Base-by-base conservation (phyloP, 1,140 invertebrate genomes). In the Brachionus rubens region DNA sequence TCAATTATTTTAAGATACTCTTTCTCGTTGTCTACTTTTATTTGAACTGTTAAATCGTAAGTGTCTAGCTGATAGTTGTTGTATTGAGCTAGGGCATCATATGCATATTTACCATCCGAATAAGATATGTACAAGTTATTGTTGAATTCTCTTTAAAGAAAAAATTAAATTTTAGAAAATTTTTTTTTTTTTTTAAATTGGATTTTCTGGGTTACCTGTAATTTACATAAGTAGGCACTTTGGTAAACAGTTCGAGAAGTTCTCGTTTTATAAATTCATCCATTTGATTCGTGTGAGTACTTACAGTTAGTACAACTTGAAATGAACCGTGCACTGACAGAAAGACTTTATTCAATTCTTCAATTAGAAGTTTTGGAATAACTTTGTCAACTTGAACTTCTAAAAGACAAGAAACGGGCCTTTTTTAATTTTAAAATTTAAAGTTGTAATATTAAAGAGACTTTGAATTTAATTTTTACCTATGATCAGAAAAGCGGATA, bases 401-500 rank as follows among this genome's bases (percentile, higher is more conserved):
- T 9, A 72, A 19, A 14, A 72, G 21, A n/a, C 30, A 48, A 12
- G 68, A 48, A 16, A 72, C 68, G 9, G 68, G 68, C 16, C 59
- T 65, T 4, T 65, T 40, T 43, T 16, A 59, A n/a, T 16, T 6
- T 16, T 10, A 36, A 16, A 30, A 19, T 33, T 33, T 59, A 6
- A 33, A 36, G n/a, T 19, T 1, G 19, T 12, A 12, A 9, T n/a
- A 36, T 36, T 33, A 36, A 33, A 59, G 14, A 24, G 3, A 36
- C 36, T 33, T 41, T 0, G 7, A 36, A 56, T 33, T 56, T 26
- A 2, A 9, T 24, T 19, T 9, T 1, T 65, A 65, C 68, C 72
- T 54, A 30, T 75, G 72, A 59, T 75, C 72, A 6, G 72, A 75
- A 16, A 28, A 54, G n/a, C 46, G 48, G 41, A 75, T 54, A 46